Evolutionary conservation across 2,888 invertebrate genomes (phyloP), one percentile per base, ranked within the genome.

Genomic region (Drosophila flavopinicola): DNA sequence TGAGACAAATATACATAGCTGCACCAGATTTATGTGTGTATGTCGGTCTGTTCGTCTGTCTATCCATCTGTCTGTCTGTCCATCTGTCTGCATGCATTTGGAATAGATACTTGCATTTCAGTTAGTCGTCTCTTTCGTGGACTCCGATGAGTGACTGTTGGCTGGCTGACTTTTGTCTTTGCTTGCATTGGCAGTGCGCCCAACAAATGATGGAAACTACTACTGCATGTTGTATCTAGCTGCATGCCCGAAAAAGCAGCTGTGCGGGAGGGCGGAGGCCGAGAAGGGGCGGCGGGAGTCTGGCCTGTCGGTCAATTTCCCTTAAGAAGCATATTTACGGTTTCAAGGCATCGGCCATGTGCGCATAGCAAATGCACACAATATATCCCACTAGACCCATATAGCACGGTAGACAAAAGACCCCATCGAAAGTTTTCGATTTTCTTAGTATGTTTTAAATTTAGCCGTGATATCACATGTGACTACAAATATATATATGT

Each of bases 141-240:
- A 72, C 77, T 79, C 60, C 60, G 60, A 45, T 79, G 70, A 82
- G 49, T 70, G 84, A 85, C 75, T 78, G 78, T 54, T 63, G 56
- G 78, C 70, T 65, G 59, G 42, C 61, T 51, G 57, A 66, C 58
- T 75, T 71, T 68, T 69, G 72, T 76, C 65, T 65, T 53, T 76
- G 79, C 73, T 86, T 76, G 73, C 78, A 70, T 80, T 80, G 80
- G 80, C 80, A 87, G 53, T 52, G 74, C 70, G 80, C 80, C 80
- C 80, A 80, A 63, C 66, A 61, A 60, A 67, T 77, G 78, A 86
- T 80, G 82, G 47, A 80, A 86, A 66, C 68, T 75, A 44, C 17
- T 17, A 11, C 17, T 27, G 13, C 24, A 32, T 30, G 3, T 33
- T 6, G 11, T 20, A 9, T 29, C 61, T 35, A 24, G 59, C 67